Base-by-base conservation (phyloP, 2,797 vertebrate species). In the Anguilla megastoma region DNA sequence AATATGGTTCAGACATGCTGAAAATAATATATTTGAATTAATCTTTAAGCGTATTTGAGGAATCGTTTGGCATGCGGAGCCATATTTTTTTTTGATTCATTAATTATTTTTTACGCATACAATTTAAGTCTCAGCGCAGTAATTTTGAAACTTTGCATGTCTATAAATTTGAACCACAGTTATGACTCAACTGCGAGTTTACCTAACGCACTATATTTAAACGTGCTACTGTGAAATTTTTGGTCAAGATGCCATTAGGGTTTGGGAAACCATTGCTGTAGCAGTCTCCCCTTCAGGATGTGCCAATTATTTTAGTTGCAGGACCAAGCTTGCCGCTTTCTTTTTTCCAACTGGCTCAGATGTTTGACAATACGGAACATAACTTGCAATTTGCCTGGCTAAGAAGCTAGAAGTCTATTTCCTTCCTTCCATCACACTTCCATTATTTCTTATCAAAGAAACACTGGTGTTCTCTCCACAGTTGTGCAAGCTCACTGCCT, bases 381-480 rank as follows among this genome's bases (percentile, higher is more conserved):
- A 71, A 71, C 33, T 76, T 41, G 71, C 14, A 41, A 18, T 33
- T 41, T 41, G 33, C 33, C 3, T 30, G 41, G 71, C 71, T 76
- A 76, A 41, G 33, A 76, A 76, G 33, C 30, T 41, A 2, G 30
- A 33, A 14, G 12, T 76, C 71, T 76, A 7, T 50, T 82, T 82
- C 79, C 79, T 24, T 24, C 79, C 79, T 50, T 6, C 50, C n/a
- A 24, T 12, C 41, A 30, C 6, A 45, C 14, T 79, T 41, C 74
- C 74, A 79, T 16, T 21, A 79, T 79, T 71, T 33, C 69, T 71
- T 79, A 79, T 79, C 30, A 41, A 79, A 41, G 12, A 79, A 79
- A 41, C 74, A 41, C 74, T 79, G 33, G 14, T 18, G 16, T 41
- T 36, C 12, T 79, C 74, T 18, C 74, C 74, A 41, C 74, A 41